phyloP scores from a whole-genome alignment of 2,888 invertebrate species.

The Alviniconcha strummeri region DNA sequence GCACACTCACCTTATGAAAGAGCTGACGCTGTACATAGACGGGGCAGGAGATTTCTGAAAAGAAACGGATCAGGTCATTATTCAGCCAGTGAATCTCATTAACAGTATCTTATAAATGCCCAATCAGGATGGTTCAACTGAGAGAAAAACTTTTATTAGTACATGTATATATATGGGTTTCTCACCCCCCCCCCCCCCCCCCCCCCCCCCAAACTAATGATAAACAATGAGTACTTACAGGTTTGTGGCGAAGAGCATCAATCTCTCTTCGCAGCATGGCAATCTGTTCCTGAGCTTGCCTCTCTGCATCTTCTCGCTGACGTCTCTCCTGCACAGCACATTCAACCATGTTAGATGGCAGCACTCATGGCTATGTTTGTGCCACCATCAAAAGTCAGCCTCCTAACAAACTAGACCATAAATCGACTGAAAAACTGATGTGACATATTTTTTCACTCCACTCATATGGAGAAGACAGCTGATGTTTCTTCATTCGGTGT shows the following conservation, averaged over 20 bases:
- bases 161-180: neutral
- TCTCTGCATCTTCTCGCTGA: slow-evolving; percentile 57
- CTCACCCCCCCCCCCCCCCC: no score
- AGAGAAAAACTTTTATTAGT: neutral
- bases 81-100: no score
- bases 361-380: neutral
- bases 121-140: no score
- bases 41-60: slow-evolving; percentile 56
- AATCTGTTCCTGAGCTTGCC: slow-evolving; percentile 60
- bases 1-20: slow-evolving; percentile 53
- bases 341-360: slow-evolving; percentile 50
- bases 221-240: slow-evolving; percentile 40
- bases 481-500: no score
- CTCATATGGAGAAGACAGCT: no score
- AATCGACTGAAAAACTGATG: no score
- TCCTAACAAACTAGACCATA: no score
- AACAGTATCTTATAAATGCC: no score
- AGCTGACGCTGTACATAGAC: slow-evolving; percentile 54
- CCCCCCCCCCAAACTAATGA: no score
- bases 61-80: neutral
- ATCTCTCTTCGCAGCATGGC: slow-evolving; percentile 61
- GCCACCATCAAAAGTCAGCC: no score
- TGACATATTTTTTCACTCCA: no score
- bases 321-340: slow-evolving; percentile 55
- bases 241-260: slow-evolving; percentile 53